Evolutionary conservation across 2,797 vertebrate genomes (phyloP).

Genomic region (Peromyscus nudipes): DNA sequence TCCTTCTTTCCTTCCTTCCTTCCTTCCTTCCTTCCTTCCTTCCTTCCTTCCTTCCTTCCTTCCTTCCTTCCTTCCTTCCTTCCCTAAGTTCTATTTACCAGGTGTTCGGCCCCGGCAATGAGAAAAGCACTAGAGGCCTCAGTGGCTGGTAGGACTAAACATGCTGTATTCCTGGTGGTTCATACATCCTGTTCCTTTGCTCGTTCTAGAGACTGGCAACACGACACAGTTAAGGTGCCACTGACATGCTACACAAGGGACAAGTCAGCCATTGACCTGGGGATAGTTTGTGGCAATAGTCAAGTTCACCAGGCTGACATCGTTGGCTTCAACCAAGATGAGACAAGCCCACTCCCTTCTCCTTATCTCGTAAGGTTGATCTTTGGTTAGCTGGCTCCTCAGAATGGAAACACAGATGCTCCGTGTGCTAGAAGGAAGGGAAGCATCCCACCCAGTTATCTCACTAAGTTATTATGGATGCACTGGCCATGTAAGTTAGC

Average conservation of each 20-base stretch:
- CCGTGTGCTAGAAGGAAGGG: neutral
- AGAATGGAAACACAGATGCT: neutral
- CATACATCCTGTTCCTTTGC: rapidly evolving
- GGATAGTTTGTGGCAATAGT: neutral
- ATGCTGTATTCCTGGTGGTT: neutral
- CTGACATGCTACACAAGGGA: rapidly evolving
- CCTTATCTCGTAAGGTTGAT: neutral
- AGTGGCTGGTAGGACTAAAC: neutral
- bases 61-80: too few relatives aligned
- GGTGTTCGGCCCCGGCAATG: too few relatives aligned
- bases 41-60: too few relatives aligned
- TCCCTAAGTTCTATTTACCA: neutral
- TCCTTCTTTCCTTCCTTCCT: too few relatives aligned
- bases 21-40: too few relatives aligned
- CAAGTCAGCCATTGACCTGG: neutral
- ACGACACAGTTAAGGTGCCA: neutral
- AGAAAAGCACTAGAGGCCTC: neutral
- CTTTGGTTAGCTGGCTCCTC: neutral
- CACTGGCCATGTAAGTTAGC: rapidly evolving
- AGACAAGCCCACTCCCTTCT: neutral
- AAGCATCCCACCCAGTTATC: neutral
- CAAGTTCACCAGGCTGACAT: neutral
- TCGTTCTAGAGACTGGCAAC: neutral
- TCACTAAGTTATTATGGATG: neutral
- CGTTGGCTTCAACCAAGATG: neutral